These are phyloP conservation scores for Masticophis lateralis DNA, from an alignment of 2,797 vertebrate genomes.

Conservation along the genomic window DNA sequence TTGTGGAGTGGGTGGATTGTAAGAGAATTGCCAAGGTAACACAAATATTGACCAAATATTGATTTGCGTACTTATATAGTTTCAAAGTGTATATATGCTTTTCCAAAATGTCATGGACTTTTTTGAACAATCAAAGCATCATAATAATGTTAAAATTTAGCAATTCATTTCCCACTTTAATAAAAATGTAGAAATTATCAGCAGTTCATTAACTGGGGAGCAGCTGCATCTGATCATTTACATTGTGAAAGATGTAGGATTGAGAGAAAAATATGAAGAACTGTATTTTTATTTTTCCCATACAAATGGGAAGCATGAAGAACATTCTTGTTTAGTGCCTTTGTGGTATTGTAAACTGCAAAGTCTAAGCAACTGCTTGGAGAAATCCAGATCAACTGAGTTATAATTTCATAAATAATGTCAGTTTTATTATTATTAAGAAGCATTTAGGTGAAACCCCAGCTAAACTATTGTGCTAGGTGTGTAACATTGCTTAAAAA, in stretches of 20 bases:
- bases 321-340: neutral
- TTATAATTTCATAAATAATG: neutral
- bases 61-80: neutral
- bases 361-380: conserved; percentile 18
- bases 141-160: neutral
- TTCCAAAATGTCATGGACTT: neutral
- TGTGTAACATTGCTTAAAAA: neutral
- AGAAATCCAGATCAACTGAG: neutral
- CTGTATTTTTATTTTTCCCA: neutral
- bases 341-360: conserved; percentile 12
- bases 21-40: neutral
- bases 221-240: neutral
- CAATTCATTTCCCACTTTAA: neutral
- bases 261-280: neutral
- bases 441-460: neutral
- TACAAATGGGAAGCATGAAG: neutral
- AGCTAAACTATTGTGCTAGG: neutral
- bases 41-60: neutral
- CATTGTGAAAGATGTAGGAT: neutral
- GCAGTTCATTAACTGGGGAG: neutral
- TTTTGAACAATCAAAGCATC: neutral
- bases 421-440: neutral
- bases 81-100: neutral
- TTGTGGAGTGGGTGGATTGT: neutral
- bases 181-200: neutral